phyloP scores from a whole-genome alignment of 2,113 vertebrate species.

The Ctenomys sociabilis region DNA sequence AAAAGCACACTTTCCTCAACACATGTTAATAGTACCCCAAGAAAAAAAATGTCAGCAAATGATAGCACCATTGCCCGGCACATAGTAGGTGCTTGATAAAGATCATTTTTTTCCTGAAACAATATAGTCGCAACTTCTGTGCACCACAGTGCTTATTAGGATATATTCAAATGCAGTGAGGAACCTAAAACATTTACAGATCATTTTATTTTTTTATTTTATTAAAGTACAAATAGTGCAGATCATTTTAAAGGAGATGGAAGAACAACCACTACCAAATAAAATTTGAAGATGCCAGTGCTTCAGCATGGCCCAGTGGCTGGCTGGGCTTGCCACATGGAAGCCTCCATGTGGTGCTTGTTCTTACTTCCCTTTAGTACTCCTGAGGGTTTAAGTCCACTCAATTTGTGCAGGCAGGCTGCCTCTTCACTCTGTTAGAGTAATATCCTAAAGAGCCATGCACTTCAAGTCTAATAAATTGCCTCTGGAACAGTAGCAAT shows the following conservation, averaged over 20 bases:
- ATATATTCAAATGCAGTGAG: background rate
- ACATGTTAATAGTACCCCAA: background rate
- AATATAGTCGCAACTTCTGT: background rate
- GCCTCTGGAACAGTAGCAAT: slow-evolving; percentile 66
- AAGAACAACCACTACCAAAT: background rate
- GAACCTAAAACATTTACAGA: slow-evolving; percentile 29
- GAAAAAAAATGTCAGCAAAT: background rate
- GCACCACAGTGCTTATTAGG: background rate
- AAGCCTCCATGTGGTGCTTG: background rate
- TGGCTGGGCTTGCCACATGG: background rate
- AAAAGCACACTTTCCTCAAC: background rate
- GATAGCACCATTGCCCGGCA: background rate
- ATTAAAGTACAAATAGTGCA: too few species aligned
- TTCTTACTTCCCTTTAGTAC: background rate
- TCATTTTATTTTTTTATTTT: too few species aligned
- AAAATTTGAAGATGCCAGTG: background rate
- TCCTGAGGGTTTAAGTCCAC: slow-evolving; percentile 26
- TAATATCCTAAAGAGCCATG: slow-evolving; percentile 36
- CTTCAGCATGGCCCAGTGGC: background rate
- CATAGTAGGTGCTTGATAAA: background rate
- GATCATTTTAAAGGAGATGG: slow-evolving; percentile 12
- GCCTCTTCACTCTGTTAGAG: slow-evolving; percentile 33
- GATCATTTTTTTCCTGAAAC: background rate
- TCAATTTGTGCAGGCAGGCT: slow-evolving; percentile 11
- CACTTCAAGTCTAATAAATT: slow-evolving; percentile 73